A percentile compares a stretch with the other conserved stretches of the same genome.
phyloP scores from a whole-genome alignment of 2,113 vertebrate species.

The Podarcis muralis region DNA sequence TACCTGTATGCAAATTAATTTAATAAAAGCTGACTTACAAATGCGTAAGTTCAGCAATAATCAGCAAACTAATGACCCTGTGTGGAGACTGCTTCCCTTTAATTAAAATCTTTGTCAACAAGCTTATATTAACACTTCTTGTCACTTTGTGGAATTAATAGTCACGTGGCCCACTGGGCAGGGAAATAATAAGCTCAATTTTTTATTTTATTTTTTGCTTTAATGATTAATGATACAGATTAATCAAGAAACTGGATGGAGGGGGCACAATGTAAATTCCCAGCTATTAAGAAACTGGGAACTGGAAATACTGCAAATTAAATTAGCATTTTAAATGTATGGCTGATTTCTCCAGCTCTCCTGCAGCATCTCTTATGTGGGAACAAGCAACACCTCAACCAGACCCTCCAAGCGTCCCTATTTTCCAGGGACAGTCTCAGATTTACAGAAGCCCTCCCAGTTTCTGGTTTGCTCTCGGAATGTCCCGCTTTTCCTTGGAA shows the following conservation, averaged over 20 bases:
- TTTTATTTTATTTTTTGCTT: slow-evolving; percentile 30
- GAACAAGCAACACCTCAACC: not conserved
- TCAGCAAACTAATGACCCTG: slow-evolving; percentile 32
- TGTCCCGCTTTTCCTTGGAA: too few relatives aligned
- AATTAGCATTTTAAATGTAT: slow-evolving; percentile 58
- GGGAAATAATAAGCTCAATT: slow-evolving; percentile 57
- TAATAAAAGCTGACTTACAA: not conserved
- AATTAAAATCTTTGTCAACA: slow-evolving; percentile 49
- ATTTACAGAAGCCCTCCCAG: too few relatives aligned
- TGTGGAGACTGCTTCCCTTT: slow-evolving; percentile 36
- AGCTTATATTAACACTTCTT: slow-evolving; percentile 40
- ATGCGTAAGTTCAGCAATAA: slow-evolving; percentile 48
- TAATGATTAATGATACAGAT: slow-evolving; percentile 67
- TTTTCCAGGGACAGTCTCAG: too few relatives aligned
- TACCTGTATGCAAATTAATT: slow-evolving; percentile 20
- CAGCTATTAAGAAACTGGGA: slow-evolving; percentile 43
- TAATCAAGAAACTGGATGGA: slow-evolving; percentile 58
- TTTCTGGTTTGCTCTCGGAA: too few relatives aligned
- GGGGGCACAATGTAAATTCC: not conserved
- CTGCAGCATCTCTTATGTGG: not conserved
- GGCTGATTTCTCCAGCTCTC: slow-evolving; percentile 25
- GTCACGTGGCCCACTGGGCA: slow-evolving; percentile 57
- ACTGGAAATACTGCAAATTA: slow-evolving; percentile 54
- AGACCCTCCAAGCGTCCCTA: too few relatives aligned
- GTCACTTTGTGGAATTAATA: slow-evolving; percentile 48